Base-by-base conservation (phyloP, 35 echinoderm and acorn worm species). In the Nesometra sesokonis region DNA sequence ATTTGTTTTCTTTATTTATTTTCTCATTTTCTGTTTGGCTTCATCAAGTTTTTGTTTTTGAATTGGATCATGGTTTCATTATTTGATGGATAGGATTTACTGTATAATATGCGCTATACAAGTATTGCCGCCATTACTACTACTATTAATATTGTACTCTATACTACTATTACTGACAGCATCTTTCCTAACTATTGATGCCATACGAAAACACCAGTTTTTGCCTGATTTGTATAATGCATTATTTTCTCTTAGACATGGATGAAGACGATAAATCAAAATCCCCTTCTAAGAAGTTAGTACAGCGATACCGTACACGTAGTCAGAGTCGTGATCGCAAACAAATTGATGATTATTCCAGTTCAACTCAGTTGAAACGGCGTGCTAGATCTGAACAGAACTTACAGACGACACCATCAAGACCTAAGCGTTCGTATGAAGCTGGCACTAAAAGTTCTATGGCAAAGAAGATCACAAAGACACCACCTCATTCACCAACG, bases 401-500 rank as follows among this genome's bases (percentile, higher is more conserved):
- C 19, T 32, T 87, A 46, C 77, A 86, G 3, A n/a, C 79, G 1
- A 77, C 93, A 35, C 85, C 91, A 36, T 87, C 15, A 31, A 30
- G 32, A 32, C 88, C 88, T 34, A 85, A 77, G n/a, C 87, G 79
- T 46, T 97, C 94, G 11, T 97, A 97, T 32, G 94, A 97, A 83
- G 78, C 80, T 31, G 78, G 94, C 23, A 97, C 94, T 17, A 34
- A 85, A 31, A 97, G 94, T 79, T 88, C 91, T 0, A 47, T 84
- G 47, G 94, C 94, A 79, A 97, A 97, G 36, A 86, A 87, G 29
- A 82, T 83, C 35, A 78, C 80, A 33, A 35, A 84, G 83, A 67
- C 52, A 67, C 52, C 52, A 19, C 52, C 52, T 67, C 52, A 67
- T 5, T 67, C 52, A 3, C 52, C 52, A 67, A 67, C 52, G 9